Evolutionary conservation across 2,113 vertebrate species (phyloP), one percentile per base, ranked within the genome.

Genomic region (Myrmecobius fasciatus): DNA sequence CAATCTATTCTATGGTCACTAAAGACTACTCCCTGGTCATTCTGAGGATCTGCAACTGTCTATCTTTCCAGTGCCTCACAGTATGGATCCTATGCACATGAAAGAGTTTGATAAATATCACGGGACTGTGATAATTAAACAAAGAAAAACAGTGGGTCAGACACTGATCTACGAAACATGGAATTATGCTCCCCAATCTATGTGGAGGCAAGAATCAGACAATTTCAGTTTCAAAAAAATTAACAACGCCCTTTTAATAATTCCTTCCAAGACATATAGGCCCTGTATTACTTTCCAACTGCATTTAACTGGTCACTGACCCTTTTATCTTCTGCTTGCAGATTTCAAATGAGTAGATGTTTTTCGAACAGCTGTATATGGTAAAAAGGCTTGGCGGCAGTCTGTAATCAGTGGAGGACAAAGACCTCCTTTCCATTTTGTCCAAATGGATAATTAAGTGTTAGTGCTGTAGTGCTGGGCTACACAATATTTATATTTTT

Each of bases 391-490:
- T 95, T 93, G 49, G 89, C 89, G 56, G 67, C 67, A 24, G 36
- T 47, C 43, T 89, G 24, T 43, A 28, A 91, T 51, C 22, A 83
- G 94, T 53, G 92, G 36, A 60, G 94, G 97, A 95, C 46, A 26
- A 94, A 92, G 96, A 75, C 90, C 92, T 96, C 90, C 92, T 96
- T 91, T 97, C 60, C 90, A 83, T 97, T 96, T 96, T 93, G 92
- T 93, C 94, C 97, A 93, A 93, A 96, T 93, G 93, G 49, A 91
- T 94, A 97, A 97, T 95, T 96, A 92, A 97, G 94, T 89, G 94
- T 93, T 91, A 96, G 97, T 60, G 94, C 8, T 96, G 97, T 92
- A 96, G 97, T 60, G 93, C 9, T 96, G 97, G 96, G 95, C 92
- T 95, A 97, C 89, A 96, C 47, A 95, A 95, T 92, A 67, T 95